Percentiles rank a stretch among this genome's conserved stretches.
Conservation (phyloP, 2,113 vertebrate species). For the Morone chrysops region DNA sequence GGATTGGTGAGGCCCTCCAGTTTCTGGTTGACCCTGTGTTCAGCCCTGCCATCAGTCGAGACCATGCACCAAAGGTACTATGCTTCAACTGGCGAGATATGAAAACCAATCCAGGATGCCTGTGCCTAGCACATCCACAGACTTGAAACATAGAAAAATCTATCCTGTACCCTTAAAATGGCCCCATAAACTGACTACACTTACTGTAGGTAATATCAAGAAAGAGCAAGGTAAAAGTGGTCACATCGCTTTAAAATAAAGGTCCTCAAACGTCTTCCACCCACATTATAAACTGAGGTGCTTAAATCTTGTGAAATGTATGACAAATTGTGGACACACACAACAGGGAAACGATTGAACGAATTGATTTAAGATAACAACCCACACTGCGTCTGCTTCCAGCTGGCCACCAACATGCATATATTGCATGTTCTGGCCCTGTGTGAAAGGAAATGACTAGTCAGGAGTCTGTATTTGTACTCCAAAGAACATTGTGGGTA, state of each 20-base stretch:
- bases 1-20: slow-evolving; percentile 82
- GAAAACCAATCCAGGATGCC: not conserved
- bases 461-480: slow-evolving; percentile 46
- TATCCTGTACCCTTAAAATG: not conserved
- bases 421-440: slow-evolving; percentile 4
- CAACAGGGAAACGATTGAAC: not conserved
- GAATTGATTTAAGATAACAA: slow-evolving; percentile 43
- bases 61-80: slow-evolving; percentile 88
- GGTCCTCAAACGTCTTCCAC: not conserved
- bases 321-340: slow-evolving; percentile 19
- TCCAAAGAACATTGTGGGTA: slow-evolving; percentile 32
- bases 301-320: slow-evolving; percentile 14
- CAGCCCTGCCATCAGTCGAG: slow-evolving; percentile 74
- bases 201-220: not conserved
- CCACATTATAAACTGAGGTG: not conserved
- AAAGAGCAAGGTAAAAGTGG: not conserved
- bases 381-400: slow-evolving; percentile 31
- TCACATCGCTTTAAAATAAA: not conserved
- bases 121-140: not conserved
- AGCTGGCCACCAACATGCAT: slow-evolving; percentile 19
- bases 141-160: not conserved
- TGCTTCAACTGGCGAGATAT: not conserved
- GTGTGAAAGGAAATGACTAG: slow-evolving; percentile 48
- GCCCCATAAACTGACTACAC: not conserved
- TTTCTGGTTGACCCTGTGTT: slow-evolving; percentile 84